phyloP scores from a whole-genome alignment of 2,113 vertebrate species.

The Archilochus colubris region DNA sequence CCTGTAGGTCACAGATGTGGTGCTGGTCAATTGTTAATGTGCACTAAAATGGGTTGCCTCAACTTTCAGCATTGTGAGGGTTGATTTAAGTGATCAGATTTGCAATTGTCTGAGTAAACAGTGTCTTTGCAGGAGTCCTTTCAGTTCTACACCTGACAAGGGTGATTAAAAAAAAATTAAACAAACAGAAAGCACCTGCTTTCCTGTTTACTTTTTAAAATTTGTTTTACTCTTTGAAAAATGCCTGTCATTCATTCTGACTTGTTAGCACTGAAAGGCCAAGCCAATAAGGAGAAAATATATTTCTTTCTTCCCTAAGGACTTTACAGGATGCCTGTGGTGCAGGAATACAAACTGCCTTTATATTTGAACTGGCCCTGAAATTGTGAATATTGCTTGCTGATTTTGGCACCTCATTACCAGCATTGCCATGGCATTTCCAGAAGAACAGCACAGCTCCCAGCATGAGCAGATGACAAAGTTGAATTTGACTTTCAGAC shows the following conservation, averaged over 20 bases:
- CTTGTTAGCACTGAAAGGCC: background rate
- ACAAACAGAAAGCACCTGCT: background rate
- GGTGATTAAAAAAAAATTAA: background rate
- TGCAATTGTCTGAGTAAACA: background rate
- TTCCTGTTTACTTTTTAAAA: background rate
- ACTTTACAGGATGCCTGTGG: background rate
- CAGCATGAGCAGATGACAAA: constrained; percentile 37
- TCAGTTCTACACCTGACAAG: background rate
- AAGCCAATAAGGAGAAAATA: background rate
- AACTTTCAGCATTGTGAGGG: background rate
- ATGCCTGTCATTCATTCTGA: background rate
- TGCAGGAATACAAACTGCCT: constrained; percentile 25
- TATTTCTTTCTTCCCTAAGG: constrained; percentile 6
- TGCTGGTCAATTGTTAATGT: background rate
- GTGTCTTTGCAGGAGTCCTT: background rate
- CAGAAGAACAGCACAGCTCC: constrained; percentile 17
- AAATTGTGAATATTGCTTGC: constrained; percentile 24
- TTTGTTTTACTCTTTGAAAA: background rate
- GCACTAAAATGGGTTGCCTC: background rate
- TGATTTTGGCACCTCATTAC: constrained; percentile 34
- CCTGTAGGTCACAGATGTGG: background rate
- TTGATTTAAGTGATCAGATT: background rate
- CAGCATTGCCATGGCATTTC: constrained; percentile 4
- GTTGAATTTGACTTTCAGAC: constrained; percentile 32
- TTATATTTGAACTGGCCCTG: constrained; percentile 16